These are phyloP conservation scores for Cryptophagus acutangulus DNA, from an alignment of 2,888 invertebrate genomes.

Conservation along the genomic window DNA sequence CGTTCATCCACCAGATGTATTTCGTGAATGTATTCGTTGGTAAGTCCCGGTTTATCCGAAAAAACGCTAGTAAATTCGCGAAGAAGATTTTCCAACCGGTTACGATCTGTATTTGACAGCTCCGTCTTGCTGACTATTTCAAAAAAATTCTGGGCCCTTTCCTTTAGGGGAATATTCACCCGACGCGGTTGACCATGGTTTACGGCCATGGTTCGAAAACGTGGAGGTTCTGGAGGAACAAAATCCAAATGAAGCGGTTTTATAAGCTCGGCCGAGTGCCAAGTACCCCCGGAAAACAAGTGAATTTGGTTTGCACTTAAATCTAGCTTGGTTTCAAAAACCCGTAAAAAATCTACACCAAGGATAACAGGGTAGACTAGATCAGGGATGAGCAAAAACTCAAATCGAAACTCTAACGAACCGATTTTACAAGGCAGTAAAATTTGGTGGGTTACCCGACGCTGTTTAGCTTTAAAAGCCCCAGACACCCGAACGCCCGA, in stretches of 20 bases:
- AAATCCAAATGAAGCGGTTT: no score
- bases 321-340: no score
- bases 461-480: no score
- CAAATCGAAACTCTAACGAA: neutral
- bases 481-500: conserved; percentile 9
- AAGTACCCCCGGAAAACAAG: neutral
- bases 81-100: neutral
- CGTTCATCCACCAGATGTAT: neutral
- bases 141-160: no score
- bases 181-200: no score
- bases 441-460: conserved; percentile 9
- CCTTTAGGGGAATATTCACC: neutral
- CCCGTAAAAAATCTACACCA: no score
- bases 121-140: no score
- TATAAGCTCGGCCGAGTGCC: no score
- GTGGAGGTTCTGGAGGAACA: no score
- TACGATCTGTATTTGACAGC: neutral
- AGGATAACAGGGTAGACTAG: conserved; percentile 2
- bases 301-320: no score
- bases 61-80: neutral
- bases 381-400: conserved; percentile 8
- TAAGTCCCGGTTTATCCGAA: neutral
- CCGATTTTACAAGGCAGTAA: conserved; percentile 2
- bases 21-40: neutral
- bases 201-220: conserved; percentile 3